These are phyloP conservation scores for Drosophila helvetica DNA, from an alignment of 2,888 invertebrate genomes.

Conservation along the genomic window DNA sequence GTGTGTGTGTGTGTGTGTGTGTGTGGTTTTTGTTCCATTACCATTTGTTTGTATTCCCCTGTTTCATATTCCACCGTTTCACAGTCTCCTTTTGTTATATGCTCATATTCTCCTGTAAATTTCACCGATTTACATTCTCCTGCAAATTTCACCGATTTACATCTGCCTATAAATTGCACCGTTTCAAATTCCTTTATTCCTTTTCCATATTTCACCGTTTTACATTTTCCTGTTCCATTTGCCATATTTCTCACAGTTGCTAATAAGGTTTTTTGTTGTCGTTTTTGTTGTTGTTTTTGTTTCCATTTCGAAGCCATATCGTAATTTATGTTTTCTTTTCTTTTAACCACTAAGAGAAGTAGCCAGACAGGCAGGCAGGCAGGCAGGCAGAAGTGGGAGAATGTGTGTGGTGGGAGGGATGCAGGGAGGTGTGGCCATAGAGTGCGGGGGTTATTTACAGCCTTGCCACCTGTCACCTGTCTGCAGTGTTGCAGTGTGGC, in stretches of 20 bases:
- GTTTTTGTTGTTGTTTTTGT: not conserved
- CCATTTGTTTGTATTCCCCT: too few species aligned
- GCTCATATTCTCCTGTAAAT: too few species aligned
- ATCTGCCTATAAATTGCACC: too few species aligned
- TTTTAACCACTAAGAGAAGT: constrained; percentile 41
- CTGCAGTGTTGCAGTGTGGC: constrained; percentile 12
- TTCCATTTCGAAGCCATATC: not conserved
- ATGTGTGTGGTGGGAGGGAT: constrained; percentile 1
- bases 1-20: too few species aligned
- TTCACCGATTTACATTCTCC: too few species aligned
- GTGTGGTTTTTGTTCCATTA: too few species aligned
- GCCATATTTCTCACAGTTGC: not conserved
- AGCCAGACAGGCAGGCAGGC: not conserved
- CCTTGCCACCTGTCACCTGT: constrained; percentile 59
- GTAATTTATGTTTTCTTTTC: constrained; percentile 22
- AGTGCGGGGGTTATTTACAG: constrained; percentile 62
- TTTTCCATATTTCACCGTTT: too few species aligned
- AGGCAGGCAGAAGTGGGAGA: not conserved
- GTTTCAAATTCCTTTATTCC: too few species aligned
- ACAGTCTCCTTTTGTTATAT: too few species aligned
- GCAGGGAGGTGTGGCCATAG: constrained; percentile 14
- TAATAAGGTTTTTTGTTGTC: constrained; percentile 12
- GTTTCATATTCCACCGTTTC: too few species aligned
- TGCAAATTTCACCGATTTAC: too few species aligned
- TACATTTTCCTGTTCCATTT: too few species aligned